Percentiles rank a stretch among this genome's conserved stretches.
Evolutionary conservation across 2,888 invertebrate species (phyloP).

Genomic region (Tyria jacobaeae): DNA sequence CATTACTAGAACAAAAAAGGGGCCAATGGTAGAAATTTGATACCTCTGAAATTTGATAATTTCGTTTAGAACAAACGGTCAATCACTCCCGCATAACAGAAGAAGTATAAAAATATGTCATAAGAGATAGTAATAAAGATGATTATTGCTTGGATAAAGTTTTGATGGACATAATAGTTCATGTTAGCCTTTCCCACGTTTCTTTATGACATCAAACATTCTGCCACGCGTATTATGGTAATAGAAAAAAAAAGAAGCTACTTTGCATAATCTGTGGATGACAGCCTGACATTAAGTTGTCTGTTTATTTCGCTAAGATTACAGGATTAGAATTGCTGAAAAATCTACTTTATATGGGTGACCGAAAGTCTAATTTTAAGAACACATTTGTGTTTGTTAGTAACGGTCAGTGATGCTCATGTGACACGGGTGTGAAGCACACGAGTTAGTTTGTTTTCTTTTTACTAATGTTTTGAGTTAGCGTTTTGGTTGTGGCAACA

Average conservation of each 20-base stretch:
- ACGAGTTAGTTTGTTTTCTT: slow-evolving; percentile 58
- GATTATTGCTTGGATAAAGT: slow-evolving; percentile 27
- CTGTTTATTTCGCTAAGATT: slow-evolving; percentile 59
- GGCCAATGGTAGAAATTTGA: slow-evolving; percentile 56
- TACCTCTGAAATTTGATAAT: slow-evolving; percentile 65
- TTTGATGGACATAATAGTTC: slow-evolving; percentile 37
- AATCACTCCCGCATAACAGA: slow-evolving; percentile 58
- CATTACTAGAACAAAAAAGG: slow-evolving; percentile 52
- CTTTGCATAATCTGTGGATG: slow-evolving; percentile 81
- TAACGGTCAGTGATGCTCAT: slow-evolving; percentile 63
- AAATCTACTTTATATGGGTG: slow-evolving; percentile 25
- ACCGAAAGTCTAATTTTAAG: slow-evolving; percentile 36
- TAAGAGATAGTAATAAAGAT: slow-evolving; percentile 27
- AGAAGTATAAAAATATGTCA: slow-evolving; percentile 14
- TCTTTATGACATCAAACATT: slow-evolving; percentile 74
- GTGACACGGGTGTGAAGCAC: slow-evolving; percentile 60
- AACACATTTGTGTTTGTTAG: slow-evolving; percentile 33
- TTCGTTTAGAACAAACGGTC: slow-evolving; percentile 56
- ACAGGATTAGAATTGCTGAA: slow-evolving; percentile 18
- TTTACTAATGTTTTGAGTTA: slow-evolving; percentile 40
- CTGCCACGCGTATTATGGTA: slow-evolving; percentile 74
- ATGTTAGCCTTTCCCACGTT: slow-evolving; percentile 78
- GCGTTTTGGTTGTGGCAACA: slow-evolving; percentile 35
- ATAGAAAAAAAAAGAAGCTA: slow-evolving; percentile 76
- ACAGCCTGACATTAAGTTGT: slow-evolving; percentile 77